Percentiles rank a stretch among this genome's conserved stretches.
These are phyloP conservation scores for Brevimyrus niger DNA, from an alignment of 2,113 vertebrate species.

Conservation along the genomic window DNA sequence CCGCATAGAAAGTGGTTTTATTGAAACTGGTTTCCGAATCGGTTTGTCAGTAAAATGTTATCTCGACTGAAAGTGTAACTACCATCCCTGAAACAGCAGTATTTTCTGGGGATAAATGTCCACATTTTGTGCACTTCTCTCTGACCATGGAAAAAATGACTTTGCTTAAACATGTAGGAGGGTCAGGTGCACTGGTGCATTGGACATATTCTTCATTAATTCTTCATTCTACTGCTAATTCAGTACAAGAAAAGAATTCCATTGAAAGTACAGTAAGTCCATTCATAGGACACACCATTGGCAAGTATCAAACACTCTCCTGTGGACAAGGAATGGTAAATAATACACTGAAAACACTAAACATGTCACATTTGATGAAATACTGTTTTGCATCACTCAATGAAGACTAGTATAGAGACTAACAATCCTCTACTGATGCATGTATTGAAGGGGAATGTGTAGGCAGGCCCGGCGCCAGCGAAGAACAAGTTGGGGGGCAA, in stretches of 20 bases:
- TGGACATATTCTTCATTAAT: background rate
- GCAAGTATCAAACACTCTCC: background rate
- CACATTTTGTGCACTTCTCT: background rate
- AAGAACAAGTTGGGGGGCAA: too few species aligned
- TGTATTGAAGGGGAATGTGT: background rate
- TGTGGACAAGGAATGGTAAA: background rate
- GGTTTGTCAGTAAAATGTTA: background rate
- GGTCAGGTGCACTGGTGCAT: background rate
- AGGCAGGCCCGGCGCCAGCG: too few species aligned
- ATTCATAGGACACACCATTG: background rate
- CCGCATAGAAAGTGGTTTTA: background rate
- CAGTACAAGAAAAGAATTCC: background rate
- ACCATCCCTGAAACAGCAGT: background rate
- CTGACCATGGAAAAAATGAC: background rate
- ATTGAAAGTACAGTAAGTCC: background rate
- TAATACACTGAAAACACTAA: background rate
- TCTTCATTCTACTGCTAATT: slow-evolving; percentile 2
- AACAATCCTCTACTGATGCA: background rate
- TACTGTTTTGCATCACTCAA: background rate
- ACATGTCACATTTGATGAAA: background rate
- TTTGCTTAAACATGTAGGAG: background rate
- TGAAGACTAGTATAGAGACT: background rate
- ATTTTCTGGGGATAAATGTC: background rate
- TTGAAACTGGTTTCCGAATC: background rate
- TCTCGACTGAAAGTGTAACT: background rate